Base-by-base conservation (phyloP, 1,140 invertebrate species). In the Oryzaephilus surinamensis region DNA sequence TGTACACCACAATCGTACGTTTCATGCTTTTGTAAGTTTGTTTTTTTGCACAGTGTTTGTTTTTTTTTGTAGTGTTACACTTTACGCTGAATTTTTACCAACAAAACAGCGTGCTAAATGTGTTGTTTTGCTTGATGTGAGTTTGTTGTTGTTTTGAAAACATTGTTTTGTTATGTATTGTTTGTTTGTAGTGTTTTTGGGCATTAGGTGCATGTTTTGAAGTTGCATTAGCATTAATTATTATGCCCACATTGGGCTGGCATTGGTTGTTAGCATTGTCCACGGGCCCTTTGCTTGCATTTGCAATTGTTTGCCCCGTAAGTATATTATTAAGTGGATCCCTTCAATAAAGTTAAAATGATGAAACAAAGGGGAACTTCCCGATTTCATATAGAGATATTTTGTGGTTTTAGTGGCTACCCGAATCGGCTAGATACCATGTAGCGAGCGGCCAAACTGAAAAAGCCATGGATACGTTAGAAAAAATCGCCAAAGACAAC, bases 1-100 rank as follows among this genome's bases (percentile, higher is more conserved):
- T 94, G 92, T 64, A 88, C 92, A 17, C 90, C 92, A 40, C 93
- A 97, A 67, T 92, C 91, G 91, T 96, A 76, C 83, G 86, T 80
- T 52, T 27, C 11, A n/a, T 21, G 3, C 10, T 10, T 41, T 14
- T 28, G 15, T 23, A 27, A 7, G 12, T 15, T 39, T 32, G 19
- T 40, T 27, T 40, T n/a, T 32, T 28, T 27, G 21, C 20, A 30
- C 5, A 4, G 31, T 12, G 45, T 45, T 45, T 51, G 23, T 41
- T 39, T 45, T 42, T 49, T 15, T 52, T 50, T 54, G 46, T 68
- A 94, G 90, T 36, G 89, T 96, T 1, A 96, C 91, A n/a, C 64
- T 97, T 38, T 96, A 95, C 70, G 86, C 92, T 11, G 93, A 97
- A 66, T 96, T 95, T 73, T 67, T 97, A 32, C 92, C 92, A 11